Evolutionary conservation across 2,797 vertebrate genomes (phyloP).

Genomic region (Malurus splendens): DNA sequence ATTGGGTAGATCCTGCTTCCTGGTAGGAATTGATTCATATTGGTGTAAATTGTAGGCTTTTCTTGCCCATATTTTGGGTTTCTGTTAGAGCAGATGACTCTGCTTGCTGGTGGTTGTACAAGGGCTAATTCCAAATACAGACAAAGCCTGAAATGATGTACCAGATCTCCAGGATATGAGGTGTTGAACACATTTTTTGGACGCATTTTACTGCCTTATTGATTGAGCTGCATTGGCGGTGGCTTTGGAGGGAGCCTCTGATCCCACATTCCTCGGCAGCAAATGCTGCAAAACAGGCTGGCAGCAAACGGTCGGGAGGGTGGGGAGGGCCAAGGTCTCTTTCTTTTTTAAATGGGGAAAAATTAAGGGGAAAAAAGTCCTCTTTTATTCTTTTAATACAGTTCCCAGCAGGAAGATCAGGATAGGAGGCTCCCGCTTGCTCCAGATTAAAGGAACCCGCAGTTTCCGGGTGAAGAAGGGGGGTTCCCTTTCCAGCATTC

Average conservation of each 20-base stretch:
- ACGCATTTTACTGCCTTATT: constrained; percentile 22
- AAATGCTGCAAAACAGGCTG: neutral
- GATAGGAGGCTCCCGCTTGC: constrained; percentile 93
- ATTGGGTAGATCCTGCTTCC: neutral
- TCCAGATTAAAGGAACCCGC: constrained; percentile 98
- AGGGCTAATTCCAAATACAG: constrained; percentile 15
- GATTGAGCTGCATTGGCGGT: constrained; percentile 37
- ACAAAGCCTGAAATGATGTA: constrained; percentile 3
- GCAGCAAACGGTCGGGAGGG: constrained; percentile 40
- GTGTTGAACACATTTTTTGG: neutral
- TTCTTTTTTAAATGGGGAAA: constrained; percentile 58
- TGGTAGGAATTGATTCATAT: neutral
- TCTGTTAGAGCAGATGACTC: constrained; percentile 8
- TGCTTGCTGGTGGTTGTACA: constrained; percentile 5
- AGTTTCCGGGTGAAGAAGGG: constrained; percentile 98
- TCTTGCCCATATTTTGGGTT: neutral
- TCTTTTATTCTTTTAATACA: constrained; percentile 84
- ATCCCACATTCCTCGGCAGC: constrained; percentile 23
- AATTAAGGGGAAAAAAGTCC: constrained; percentile 76
- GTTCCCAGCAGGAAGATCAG: constrained; percentile 92
- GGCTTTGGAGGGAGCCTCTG: constrained; percentile 50
- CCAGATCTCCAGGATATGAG: constrained; percentile 21
- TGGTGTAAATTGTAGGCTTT: neutral
- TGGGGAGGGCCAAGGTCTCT: constrained; percentile 51
- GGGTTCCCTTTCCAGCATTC: constrained; percentile 95